A percentile compares a stretch with the other conserved stretches of the same genome.
Evolutionary conservation across 2,888 invertebrate genomes (phyloP).

Genomic region (Pristionchus entomophagus): DNA sequence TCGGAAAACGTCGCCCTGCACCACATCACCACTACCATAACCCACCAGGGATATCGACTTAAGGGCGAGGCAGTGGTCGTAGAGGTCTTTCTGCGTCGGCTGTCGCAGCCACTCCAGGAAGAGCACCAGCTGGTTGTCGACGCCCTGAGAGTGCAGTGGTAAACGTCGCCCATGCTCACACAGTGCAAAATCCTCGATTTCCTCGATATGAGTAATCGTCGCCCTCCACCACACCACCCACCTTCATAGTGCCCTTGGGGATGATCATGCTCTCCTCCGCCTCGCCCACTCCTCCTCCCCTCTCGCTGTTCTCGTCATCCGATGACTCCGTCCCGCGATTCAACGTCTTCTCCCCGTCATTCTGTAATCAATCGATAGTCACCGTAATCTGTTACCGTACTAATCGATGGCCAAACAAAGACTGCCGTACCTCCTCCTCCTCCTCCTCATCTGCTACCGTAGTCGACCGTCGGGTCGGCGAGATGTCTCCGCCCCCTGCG

Average conservation of each 20-base stretch:
- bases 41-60: constrained; percentile 65
- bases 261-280: constrained; percentile 34
- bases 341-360: constrained; percentile 57
- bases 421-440: background rate
- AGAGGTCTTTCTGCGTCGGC: constrained; percentile 60
- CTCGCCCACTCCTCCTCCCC: constrained; percentile 47
- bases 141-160: background rate
- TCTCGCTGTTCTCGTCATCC: constrained; percentile 50
- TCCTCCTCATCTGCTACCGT: constrained; percentile 26
- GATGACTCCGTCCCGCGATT: constrained; percentile 49
- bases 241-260: constrained; percentile 43
- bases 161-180: constrained; percentile 3
- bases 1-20: background rate
- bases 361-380: constrained; percentile 37
- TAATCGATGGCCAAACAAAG: background rate
- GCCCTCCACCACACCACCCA: background rate
- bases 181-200: background rate
- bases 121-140: constrained; percentile 46
- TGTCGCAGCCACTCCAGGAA: constrained; percentile 67
- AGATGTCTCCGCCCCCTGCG: background rate
- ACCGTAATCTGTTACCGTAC: constrained; percentile 10
- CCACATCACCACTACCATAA: constrained; percentile 27
- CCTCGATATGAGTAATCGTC: background rate
- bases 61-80: constrained; percentile 64
- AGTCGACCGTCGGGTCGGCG: background rate